Evolutionary conservation across 2,888 invertebrate species (phyloP).

Genomic region (Epinotia brunnichana): DNA sequence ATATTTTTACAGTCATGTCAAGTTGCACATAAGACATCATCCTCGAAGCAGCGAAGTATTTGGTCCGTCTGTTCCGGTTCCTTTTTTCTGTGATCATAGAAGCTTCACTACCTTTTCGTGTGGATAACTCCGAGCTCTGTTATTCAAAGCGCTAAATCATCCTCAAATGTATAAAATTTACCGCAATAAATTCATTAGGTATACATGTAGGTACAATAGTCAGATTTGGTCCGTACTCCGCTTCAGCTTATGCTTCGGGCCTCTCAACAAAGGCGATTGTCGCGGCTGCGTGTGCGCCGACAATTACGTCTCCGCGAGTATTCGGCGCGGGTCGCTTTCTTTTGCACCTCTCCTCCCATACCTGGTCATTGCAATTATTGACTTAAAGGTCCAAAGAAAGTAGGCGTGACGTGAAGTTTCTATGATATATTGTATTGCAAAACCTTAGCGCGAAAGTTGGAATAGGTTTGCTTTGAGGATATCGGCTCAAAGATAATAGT

Average conservation of each 20-base stretch:
- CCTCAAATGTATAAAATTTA: too few species aligned
- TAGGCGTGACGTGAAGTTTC: conserved; percentile 10
- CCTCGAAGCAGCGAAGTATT: too few species aligned
- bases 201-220: too few species aligned
- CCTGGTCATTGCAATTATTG: conserved; percentile 23
- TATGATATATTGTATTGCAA: conserved; percentile 4
- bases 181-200: too few species aligned
- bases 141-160: too few species aligned
- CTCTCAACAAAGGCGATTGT: conserved; percentile 47
- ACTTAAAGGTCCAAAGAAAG: conserved; percentile 29
- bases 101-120: too few species aligned
- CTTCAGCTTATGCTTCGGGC: conserved; percentile 29
- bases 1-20: too few species aligned
- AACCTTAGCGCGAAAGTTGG: neutral
- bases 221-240: neutral
- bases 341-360: conserved; percentile 24
- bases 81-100: too few species aligned
- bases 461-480: neutral
- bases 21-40: too few species aligned
- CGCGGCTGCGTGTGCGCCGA: conserved; percentile 51
- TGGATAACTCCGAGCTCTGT: too few species aligned
- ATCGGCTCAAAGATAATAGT: too few species aligned
- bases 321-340: conserved; percentile 45
- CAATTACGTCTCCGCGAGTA: conserved; percentile 52
- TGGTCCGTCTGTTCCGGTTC: too few species aligned